phyloP scores from a whole-genome alignment of 1,140 invertebrate species.

The Probaryconus sp. region DNA sequence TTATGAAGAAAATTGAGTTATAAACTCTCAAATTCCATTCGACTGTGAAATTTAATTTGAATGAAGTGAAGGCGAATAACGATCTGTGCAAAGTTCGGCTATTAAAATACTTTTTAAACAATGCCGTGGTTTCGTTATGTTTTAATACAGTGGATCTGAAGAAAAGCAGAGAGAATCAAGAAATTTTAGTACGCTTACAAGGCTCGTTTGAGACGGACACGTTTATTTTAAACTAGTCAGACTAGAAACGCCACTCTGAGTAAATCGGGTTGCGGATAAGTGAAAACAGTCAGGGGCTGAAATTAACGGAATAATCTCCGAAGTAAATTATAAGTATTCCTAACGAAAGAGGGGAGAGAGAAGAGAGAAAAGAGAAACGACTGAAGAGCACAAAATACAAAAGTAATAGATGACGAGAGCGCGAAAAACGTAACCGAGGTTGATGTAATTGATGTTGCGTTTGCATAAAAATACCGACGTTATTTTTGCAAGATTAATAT shows the following conservation, averaged over 20 bases:
- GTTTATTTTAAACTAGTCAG: conserved; percentile 18
- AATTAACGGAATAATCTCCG: conserved; percentile 44
- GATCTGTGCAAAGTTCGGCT: no score
- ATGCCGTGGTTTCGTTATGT: no score
- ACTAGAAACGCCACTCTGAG: conserved; percentile 21
- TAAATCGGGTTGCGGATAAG: conserved; percentile 36
- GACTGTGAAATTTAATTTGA: no score
- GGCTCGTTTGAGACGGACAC: conserved; percentile 17
- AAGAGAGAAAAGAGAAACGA: conserved; percentile 19
- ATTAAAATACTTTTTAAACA: no score
- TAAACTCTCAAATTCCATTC: no score
- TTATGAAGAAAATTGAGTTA: no score
- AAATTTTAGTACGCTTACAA: conserved; percentile 6
- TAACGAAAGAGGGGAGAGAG: no score
- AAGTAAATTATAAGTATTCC: conserved; percentile 46
- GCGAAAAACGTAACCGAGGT: conserved; percentile 12
- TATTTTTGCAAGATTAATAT: conserved; percentile 43
- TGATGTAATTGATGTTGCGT: conserved; percentile 40
- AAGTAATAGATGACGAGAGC: conserved; percentile 28
- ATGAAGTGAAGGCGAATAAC: no score
- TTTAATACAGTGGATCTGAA: no score
- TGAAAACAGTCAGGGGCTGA: conserved; percentile 26
- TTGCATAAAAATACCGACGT: conserved; percentile 36
- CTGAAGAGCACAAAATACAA: conserved; percentile 32
- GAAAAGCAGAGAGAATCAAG: no score